Percentiles rank a stretch among this genome's conserved stretches.
Conservation (phyloP, 2,888 invertebrate species). For the Phlogophora meticulosa region DNA sequence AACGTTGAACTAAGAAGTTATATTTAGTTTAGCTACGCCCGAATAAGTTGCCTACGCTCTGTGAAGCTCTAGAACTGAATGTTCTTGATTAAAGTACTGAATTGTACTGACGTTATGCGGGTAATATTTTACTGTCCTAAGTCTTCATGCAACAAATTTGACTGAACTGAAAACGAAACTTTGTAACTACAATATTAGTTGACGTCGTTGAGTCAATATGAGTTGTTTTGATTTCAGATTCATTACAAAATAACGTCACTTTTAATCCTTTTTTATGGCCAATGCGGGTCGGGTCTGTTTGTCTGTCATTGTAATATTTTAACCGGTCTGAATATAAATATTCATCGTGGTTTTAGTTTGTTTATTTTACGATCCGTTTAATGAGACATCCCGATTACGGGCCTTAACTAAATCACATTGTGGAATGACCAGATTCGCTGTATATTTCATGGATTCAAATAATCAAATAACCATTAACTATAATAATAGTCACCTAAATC, state of each 20-base stretch:
- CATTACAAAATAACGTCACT: constrained; percentile 38
- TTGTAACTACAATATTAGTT: constrained; percentile 18
- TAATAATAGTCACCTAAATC: constrained; percentile 69
- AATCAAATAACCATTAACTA: constrained; percentile 67
- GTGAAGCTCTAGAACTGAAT: constrained; percentile 40
- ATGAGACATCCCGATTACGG: constrained; percentile 54
- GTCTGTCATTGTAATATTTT: constrained; percentile 50
- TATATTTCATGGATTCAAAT: constrained; percentile 60
- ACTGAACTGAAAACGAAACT: constrained; percentile 7
- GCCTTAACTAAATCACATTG: constrained; percentile 56
- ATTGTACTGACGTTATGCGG: constrained; percentile 23
- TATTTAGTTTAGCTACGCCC: constrained; percentile 33
- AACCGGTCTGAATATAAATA: constrained; percentile 54
- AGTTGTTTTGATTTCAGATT: constrained; percentile 55
- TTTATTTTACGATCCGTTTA: constrained; percentile 55
- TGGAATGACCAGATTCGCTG: constrained; percentile 34
- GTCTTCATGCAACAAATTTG: constrained; percentile 9
- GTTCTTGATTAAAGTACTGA: constrained; percentile 44
- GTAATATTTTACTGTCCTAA: constrained; percentile 19
- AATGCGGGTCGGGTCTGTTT: constrained; percentile 44
- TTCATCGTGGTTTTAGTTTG: constrained; percentile 48
- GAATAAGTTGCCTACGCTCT: constrained; percentile 27
- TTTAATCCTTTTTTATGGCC: constrained; percentile 54
- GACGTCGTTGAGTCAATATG: background rate
- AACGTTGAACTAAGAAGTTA: constrained; percentile 33